Base-by-base conservation (phyloP, 2,797 vertebrate genomes). In the Miichthys miiuy region DNA sequence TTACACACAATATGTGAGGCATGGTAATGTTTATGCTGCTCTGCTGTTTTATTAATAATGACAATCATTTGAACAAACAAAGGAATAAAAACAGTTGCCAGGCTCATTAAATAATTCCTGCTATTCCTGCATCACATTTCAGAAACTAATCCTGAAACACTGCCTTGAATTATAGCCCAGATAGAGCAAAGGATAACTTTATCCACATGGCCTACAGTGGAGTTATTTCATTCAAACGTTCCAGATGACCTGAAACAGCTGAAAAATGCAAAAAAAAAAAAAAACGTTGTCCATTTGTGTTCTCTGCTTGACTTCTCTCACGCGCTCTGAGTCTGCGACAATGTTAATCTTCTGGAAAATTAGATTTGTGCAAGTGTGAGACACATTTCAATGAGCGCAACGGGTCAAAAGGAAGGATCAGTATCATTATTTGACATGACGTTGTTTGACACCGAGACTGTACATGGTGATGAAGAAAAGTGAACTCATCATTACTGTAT, bases 311-410 rank as follows among this genome's bases (percentile, higher is more conserved):
- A 65, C 46, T 72, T 66, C 50, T 41, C 61, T 42, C 18, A 47
- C 64, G 42, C 58, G 10, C 55, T 5, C 9, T 4, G n/a, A 47
- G 6, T 27, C 10, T 42, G 42, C 17, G 38, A 60, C 50, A 30
- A 41, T 12, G 18, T 52, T 78, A 78, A 65, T 74, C 41, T 80
- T 51, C 63, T 66, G 50, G 64, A 80, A 76, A 78, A 78, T 75
- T 47, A 7, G 42, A 34, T 64, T 14, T 27, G 61, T 6, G 42
- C 16, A 18, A 25, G 41, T 47, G 18, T 61, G 25, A 46, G 60
- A 21, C 7, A 16, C 27, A 46, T 74, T 62, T 44, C 8, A 30
- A 52, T 25, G 13, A 50, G 25, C 27, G 18, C 21, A 54, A 68
- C 54, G 27, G 41, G 42, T 73, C 68, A 67, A 63, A 46, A 12